These are phyloP conservation scores for Procapra przewalskii DNA, from an alignment of 2,113 vertebrate genomes.

Conservation along the genomic window DNA sequence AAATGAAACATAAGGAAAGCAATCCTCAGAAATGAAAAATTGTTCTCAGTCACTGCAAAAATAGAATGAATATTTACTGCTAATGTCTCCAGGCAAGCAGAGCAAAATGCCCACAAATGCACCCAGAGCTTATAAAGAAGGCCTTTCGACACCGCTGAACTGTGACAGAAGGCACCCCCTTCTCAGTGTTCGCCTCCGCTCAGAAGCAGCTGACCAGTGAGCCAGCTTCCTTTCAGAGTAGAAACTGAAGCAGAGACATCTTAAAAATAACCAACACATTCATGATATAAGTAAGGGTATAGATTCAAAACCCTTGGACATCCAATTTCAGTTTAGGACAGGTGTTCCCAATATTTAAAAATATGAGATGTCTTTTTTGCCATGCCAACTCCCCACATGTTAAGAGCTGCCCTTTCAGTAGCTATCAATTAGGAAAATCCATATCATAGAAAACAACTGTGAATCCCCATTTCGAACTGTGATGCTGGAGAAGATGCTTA, in stretches of 20 bases:
- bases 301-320: background rate
- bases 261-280: background rate
- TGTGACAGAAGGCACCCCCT: accelerated
- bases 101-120: background rate
- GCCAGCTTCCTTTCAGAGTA: background rate
- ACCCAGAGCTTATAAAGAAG: background rate
- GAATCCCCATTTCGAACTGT: background rate
- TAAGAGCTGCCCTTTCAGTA: background rate
- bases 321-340: background rate
- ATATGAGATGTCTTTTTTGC: background rate
- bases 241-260: background rate
- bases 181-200: background rate
- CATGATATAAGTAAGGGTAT: background rate
- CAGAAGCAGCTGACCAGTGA: background rate
- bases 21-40: background rate
- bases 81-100: background rate
- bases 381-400: accelerated
- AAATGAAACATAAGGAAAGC: background rate
- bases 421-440: background rate
- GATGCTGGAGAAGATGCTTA: background rate
- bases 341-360: background rate
- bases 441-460: background rate
- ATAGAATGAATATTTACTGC: background rate
- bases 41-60: background rate
- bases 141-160: too few relatives aligned